A percentile compares a stretch with the other conserved stretches of the same genome.
phyloP scores from a whole-genome alignment of 2,797 vertebrate genomes.

The Phalanger gymnotis region DNA sequence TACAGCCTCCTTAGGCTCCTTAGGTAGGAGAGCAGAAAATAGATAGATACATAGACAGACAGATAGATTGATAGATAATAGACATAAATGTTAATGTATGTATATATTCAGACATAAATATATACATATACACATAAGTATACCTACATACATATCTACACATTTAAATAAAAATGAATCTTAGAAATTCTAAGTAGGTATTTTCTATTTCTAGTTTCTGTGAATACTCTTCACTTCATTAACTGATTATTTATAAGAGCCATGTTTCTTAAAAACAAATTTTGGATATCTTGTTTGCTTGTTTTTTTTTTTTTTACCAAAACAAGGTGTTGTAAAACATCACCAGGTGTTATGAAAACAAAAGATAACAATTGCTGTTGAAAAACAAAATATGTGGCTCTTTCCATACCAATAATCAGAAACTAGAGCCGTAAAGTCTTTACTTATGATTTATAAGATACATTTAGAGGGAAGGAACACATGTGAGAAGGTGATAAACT shows the following conservation, averaged over 20 bases:
- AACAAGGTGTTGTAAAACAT: background rate
- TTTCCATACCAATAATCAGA: background rate
- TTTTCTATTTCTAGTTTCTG: background rate
- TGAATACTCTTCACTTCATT: background rate
- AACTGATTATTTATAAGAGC: background rate
- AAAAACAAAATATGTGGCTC: background rate
- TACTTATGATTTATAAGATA: background rate
- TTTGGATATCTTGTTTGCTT: background rate
- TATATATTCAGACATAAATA: background rate
- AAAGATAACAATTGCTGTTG: background rate
- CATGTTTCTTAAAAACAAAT: background rate
- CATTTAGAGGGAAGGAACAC: background rate
- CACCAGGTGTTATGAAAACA: background rate
- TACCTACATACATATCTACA: background rate
- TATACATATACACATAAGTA: background rate
- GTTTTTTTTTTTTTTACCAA: background rate
- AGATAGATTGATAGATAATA: background rate
- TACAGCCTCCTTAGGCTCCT: background rate
- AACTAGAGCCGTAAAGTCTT: background rate
- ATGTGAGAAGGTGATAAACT: conserved; percentile 15
- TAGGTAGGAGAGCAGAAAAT: background rate
- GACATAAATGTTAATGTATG: background rate
- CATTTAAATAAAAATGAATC: background rate
- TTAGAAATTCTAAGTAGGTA: background rate
- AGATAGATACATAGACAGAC: background rate